Base-by-base conservation (phyloP, 2,113 vertebrate species). In the Podarcis raffonei region DNA sequence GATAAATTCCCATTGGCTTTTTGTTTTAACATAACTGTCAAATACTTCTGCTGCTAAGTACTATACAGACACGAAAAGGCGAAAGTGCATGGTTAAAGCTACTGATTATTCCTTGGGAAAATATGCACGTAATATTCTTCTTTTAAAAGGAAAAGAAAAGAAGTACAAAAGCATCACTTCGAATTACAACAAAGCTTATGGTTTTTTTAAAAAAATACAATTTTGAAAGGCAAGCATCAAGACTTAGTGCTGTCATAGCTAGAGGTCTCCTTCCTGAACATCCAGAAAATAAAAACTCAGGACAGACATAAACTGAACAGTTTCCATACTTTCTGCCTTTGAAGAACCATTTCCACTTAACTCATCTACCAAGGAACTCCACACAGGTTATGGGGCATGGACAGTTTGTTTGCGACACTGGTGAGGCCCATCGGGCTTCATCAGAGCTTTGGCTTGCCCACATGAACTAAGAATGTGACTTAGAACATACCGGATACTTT, bases 1-100 rank as follows among this genome's bases (percentile, higher is more conserved):
- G 87, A 93, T 93, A 92, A 82, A 95, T 94, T 94, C 91, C 92
- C 87, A 85, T 78, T 92, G 91, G 87, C 87, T 94, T 93, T 95
- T 93, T 93, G 85, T 93, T 94, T 95, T 94, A 94, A 94, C 23
- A 65, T 0, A 95, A 94, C 84, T 92, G 94, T 89, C 92, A 95
- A 89, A 89, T 91, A 90, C 93, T 93, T 95, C 89, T 84, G 85
- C 82, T 90, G 95, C 92, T 92, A 91, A 86, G 75, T 57, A 53
- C 59, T 84, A 27, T 83, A 81, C 18, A 93, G 6, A 92, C 4
- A 89, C 79, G 90, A 90, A 90, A 91, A 87, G 93, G 84, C 94
- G 30, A 75, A 84, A 96, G 81, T 69, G 95, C 85, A 78, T 4
- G 48, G 9, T 86, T 35, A 89, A 92, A 86, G 39, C 84, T 89